phyloP scores from a whole-genome alignment of 2,113 vertebrate genomes.

The Trachemys scripta region DNA sequence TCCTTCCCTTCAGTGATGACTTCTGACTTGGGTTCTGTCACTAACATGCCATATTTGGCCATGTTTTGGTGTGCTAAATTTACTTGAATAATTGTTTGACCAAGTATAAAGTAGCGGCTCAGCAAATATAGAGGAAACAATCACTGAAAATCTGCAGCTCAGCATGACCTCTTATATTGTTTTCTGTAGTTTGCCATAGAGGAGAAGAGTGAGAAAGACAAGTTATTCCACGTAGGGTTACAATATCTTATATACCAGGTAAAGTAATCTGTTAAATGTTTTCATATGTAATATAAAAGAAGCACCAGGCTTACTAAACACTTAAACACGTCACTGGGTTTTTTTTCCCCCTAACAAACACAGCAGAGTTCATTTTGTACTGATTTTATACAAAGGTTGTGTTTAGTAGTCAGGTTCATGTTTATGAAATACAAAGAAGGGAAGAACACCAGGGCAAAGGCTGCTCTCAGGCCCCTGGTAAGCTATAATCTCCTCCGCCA shows the following conservation, averaged over 20 bases:
- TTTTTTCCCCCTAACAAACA: not conserved
- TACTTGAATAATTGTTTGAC: conserved; percentile 46
- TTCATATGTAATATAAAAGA: not conserved
- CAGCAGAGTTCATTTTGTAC: not conserved
- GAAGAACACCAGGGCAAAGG: not conserved
- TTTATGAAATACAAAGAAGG: not conserved
- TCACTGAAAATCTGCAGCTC: not conserved
- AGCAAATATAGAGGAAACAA: conserved; percentile 19
- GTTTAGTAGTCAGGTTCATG: not conserved
- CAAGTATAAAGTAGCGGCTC: not conserved
- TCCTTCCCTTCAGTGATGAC: conserved; percentile 10
- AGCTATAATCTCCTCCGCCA: not conserved
- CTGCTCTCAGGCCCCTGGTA: not conserved
- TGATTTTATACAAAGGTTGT: not conserved
- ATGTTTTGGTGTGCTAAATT: conserved; percentile 36
- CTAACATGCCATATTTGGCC: conserved; percentile 40
- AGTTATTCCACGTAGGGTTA: not conserved
- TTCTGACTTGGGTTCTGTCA: conserved; percentile 30
- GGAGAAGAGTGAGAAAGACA: not conserved
- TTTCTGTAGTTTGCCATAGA: not conserved
- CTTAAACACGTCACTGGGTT: not conserved
- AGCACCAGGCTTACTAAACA: not conserved
- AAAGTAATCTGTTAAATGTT: not conserved
- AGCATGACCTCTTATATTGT: not conserved
- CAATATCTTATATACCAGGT: not conserved